Conservation (phyloP, 2,888 invertebrate genomes). For the Drosophila prolongata region DNA sequence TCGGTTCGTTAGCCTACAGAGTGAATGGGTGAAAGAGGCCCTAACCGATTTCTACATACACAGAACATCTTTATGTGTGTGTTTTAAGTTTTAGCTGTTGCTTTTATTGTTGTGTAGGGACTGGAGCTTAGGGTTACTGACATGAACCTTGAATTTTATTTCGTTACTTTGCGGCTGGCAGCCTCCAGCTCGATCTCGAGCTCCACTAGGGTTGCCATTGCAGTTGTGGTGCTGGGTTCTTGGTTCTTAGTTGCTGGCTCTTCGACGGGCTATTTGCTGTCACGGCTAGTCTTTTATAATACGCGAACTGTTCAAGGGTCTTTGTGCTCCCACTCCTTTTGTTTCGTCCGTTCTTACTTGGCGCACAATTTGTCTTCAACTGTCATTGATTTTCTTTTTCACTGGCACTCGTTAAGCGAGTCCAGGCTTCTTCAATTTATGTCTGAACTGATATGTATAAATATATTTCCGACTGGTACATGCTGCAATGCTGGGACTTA, state of each 20-base stretch:
- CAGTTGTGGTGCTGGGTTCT: slow-evolving; percentile 14
- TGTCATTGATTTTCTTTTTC: slow-evolving; percentile 80
- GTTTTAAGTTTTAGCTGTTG: slow-evolving; percentile 63
- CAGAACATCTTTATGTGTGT: slow-evolving; percentile 40
- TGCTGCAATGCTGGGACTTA: slow-evolving; percentile 10
- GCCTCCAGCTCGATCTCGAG: slow-evolving; percentile 30
- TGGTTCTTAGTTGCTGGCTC: slow-evolving; percentile 16
- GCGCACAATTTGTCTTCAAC: slow-evolving; percentile 79
- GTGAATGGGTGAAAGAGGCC: slow-evolving; percentile 33
- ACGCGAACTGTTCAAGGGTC: slow-evolving; percentile 44
- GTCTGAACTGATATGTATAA: slow-evolving; percentile 11
- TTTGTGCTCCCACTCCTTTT: slow-evolving; percentile 45
- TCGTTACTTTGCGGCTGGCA: slow-evolving; percentile 60
- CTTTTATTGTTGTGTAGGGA: slow-evolving; percentile 69
- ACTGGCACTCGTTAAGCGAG: slow-evolving; percentile 62
- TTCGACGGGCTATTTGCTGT: slow-evolving; percentile 46
- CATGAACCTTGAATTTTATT: slow-evolving; percentile 79
- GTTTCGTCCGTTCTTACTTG: slow-evolving; percentile 64
- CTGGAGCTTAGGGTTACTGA: slow-evolving; percentile 79
- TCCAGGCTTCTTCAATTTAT: slow-evolving; percentile 38
- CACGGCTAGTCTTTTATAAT: slow-evolving; percentile 72
- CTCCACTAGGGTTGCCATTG: slow-evolving; percentile 29
- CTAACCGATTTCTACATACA: slow-evolving; percentile 27
- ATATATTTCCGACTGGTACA: slow-evolving; percentile 14
- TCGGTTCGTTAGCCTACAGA: slow-evolving; percentile 62